Evolutionary conservation across 2,113 vertebrate species (phyloP), one percentile per base, ranked within the genome.

Genomic region (Proteles cristata): DNA sequence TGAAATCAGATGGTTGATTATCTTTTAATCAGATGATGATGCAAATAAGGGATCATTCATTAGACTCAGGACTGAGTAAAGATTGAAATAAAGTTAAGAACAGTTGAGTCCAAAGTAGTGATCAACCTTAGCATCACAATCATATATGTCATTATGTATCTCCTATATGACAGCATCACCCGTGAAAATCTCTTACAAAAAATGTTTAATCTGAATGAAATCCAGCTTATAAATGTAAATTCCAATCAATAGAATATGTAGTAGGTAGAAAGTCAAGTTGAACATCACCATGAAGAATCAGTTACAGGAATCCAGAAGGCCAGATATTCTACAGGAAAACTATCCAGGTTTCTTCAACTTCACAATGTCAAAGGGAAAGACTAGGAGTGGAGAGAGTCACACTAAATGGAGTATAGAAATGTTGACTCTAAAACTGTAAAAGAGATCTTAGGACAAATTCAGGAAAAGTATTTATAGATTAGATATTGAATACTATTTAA

Each of bases 101-200:
- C 1, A 28, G 9, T 16, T 25, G 19, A 55, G 10, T 21, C 19
- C 33, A 7, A 1, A 19, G 43, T 17, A 55, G 21, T 45, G 55
- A 45, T 35, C 14, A 50, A 21, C 63, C 26, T 48, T 1, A 26
- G 28, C 2, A 1, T 23, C 0, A 0, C 0, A 39, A 28, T 5
- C 17, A 2, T 4, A 5, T 16, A 23, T 21, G 11, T 53, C 39
- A 2, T 33, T 11, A 17, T 12, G 1, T 11, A 1, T 63, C n/a
- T 83, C 11, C 17, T 16, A 3, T 4, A 21, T 4, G 1, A 15
- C 7, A 5, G 8, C 26, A 45, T 66, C 35, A 68, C 4, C 39
- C n/a, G 0, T 39, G 61, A 45, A 92, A 83, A 35, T 25, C 33
- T 88, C 48, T 82, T 68, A 17, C 33, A 17, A 33, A 33, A 82